phyloP scores from a whole-genome alignment of 37 sponge, comb jelly and placozoan genomes.

The Diacarnus erythraeanus region DNA sequence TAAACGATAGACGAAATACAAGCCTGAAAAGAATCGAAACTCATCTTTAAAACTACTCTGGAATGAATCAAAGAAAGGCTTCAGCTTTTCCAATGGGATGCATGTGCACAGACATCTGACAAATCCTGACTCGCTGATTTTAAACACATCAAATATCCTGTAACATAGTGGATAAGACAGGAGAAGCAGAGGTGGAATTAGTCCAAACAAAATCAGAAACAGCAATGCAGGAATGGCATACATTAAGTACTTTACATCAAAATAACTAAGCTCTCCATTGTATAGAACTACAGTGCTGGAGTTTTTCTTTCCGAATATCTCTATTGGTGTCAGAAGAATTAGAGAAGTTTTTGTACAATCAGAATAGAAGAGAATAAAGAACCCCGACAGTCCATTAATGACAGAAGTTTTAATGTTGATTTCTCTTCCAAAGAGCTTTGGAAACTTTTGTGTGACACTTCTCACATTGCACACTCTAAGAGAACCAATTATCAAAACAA shows the following conservation, averaged over 20 bases:
- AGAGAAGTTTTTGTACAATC: slow-evolving; percentile 8
- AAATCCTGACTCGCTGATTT: background rate
- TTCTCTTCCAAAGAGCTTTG: background rate
- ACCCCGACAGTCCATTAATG: slow-evolving; percentile 32
- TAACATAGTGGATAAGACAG: background rate
- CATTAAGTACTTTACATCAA: background rate
- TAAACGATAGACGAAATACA: slow-evolving; percentile 16
- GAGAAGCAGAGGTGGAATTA: slow-evolving; percentile 7
- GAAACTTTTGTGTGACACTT: background rate
- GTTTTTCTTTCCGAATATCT: background rate
- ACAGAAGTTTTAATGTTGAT: background rate
- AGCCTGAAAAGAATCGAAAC: slow-evolving; percentile 4
- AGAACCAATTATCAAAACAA: background rate
- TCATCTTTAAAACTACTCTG: slow-evolving; percentile 16
- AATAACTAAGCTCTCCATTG: slow-evolving; percentile 9
- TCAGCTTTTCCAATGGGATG: background rate
- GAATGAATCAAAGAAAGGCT: slow-evolving; percentile 16
- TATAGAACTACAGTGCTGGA: background rate
- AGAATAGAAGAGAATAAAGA: slow-evolving; percentile 31
- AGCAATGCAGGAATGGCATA: slow-evolving; percentile 32
- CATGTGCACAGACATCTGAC: background rate
- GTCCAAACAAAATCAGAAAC: background rate
- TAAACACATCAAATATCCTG: background rate
- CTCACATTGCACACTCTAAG: background rate
- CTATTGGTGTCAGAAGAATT: background rate